phyloP scores from a whole-genome alignment of 2,797 vertebrate species.

The Myiotriccus ornatus region DNA sequence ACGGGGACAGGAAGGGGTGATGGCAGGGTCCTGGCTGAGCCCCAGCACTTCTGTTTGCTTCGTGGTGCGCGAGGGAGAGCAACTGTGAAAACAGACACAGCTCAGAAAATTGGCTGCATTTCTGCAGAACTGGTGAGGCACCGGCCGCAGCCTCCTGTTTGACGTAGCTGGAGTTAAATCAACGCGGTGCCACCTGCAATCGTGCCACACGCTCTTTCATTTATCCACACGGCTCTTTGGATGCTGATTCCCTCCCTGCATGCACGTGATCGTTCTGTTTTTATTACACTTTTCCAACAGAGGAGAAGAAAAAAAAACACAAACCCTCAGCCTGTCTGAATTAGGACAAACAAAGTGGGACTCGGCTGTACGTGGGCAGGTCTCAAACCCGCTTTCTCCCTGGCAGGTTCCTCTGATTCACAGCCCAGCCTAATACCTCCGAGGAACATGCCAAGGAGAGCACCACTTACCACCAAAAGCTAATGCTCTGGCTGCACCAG shows the following conservation, averaged over 20 bases:
- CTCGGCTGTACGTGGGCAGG: not conserved
- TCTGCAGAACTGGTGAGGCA: not conserved
- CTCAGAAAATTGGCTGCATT: not conserved
- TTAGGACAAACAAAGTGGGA: not conserved
- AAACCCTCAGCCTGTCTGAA: not conserved
- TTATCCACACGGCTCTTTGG: not conserved
- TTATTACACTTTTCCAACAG: not conserved
- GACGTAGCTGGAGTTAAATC: not conserved
- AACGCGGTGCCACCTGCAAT: not conserved
- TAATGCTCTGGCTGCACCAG: not conserved
- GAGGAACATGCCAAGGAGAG: not conserved
- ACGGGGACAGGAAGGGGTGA: not conserved
- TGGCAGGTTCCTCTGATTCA: not conserved
- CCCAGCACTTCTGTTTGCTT: constrained; percentile 27
- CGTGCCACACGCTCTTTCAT: not conserved
- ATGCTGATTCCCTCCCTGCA: not conserved
- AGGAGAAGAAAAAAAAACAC: not conserved
- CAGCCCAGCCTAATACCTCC: not conserved
- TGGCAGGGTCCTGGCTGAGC: not conserved
- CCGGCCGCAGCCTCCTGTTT: not conserved
- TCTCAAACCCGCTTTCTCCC: not conserved
- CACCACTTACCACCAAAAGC: not conserved
- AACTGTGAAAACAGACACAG: not conserved
- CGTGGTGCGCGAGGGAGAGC: not conserved
- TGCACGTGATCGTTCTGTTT: not conserved